Evolutionary conservation across 2,888 invertebrate genomes (phyloP), one percentile per base, ranked within the genome.

Genomic region (Drosophila neotestacea): DNA sequence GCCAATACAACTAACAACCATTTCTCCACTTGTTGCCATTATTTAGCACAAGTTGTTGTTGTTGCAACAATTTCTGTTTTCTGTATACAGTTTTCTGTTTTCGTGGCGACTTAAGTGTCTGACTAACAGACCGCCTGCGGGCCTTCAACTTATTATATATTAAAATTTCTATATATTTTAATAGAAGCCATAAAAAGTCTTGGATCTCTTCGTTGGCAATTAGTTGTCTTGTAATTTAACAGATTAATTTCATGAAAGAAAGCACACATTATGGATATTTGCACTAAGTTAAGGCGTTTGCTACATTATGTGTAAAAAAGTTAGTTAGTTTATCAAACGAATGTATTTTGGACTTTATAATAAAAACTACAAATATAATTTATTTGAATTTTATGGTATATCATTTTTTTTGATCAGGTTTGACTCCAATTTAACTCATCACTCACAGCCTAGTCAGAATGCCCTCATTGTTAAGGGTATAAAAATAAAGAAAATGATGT

Each of bases 1-100:
- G 38, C 39, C 30, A 60, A 76, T 46, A 58, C 55, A 34, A 36
- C 34, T 56, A 36, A 11, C 44, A 44, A 27, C 44, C 3, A 47
- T 60, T 60, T 54, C 46, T 48, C 32, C 63, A 70, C 69, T 66
- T 74, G 66, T 61, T 75, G 75, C 72, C 60, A 73, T 73, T 72
- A 70, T 10, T 56, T 44, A 56, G 46, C 70, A 63, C 65, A 60
- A 56, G 52, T 66, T 68, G 46, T 63, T 68, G 46, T 63, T 71
- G 48, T 39, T 54, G 61, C 38, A 50, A 48, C 58, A 22, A 42
- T 56, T 60, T 41, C 27, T 39, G 16, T 16, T 50, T 34, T 36
- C 30, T 4, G 42, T 55, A 41, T 16, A 41, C 13, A 10, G 39
- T 32, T 39, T 30, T 32, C 32, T 34, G 28, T 60, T 44, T 28